Base-by-base conservation (phyloP, 1,140 invertebrate genomes). In the Cherax destructor region DNA sequence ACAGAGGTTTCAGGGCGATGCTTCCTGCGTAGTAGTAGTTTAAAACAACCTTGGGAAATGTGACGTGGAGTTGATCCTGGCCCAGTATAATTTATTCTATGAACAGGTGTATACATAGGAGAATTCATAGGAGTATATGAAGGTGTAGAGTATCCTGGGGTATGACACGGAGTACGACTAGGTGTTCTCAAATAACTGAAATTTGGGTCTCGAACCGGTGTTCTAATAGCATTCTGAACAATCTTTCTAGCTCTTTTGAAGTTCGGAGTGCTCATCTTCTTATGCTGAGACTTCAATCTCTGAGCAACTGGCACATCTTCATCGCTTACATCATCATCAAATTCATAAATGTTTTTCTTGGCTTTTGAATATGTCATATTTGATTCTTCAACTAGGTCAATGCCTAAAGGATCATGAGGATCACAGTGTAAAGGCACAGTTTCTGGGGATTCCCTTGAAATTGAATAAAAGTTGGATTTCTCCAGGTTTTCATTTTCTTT, bases 161-260 rank as follows among this genome's bases (percentile, higher is more conserved):
- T 88, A 72, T 83, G 65, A 47, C 87, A 50, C 1, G 87, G 87
- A 41, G 86, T 88, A 7, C 77, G 77, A 50, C 16, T 24, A 10
- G 86, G 86, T 10, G 89, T 91, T 41, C 76, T 85, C 24, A 91
- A 52, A 41, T 91, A 91, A 50, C 89, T 91, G 77, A 91, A 91
- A 56, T 91, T 91, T 49, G 74, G 89, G 24, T 91, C 89, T 79
- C 83, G 59, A 30, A 79, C 47, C 18, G 89, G 89, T 4, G 89
- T 91, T 65, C 77, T 91, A 18, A 86, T 91, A 47, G 89, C 89
- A 86, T 91, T 91, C 74, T 61, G 41, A 9, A 91, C 74, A 41
- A 91, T 91, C 47, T 77, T 78, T 24, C 83, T 77, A 49, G 83
- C 89, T 50, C 77, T 78, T 52, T 56, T 85, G 77, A 79, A 91